Conservation (phyloP, 2,113 vertebrate genomes). For the Eulemur rufifrons region DNA sequence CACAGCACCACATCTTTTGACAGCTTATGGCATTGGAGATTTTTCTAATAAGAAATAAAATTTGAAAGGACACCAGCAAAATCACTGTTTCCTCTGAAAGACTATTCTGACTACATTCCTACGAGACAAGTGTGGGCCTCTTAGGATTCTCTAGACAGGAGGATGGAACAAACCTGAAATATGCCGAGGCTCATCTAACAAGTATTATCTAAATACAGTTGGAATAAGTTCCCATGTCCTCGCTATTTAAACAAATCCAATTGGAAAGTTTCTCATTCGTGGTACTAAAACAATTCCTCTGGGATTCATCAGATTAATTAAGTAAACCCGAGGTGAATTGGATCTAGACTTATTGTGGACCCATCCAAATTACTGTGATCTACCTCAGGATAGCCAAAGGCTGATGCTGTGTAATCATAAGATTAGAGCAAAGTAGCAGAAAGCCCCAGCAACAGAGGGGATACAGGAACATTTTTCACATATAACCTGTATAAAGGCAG, state of each 20-base stretch:
- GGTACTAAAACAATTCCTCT: not conserved
- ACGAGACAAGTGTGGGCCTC: not conserved
- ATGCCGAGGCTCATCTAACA: not conserved
- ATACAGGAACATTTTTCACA: not conserved
- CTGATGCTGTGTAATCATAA: not conserved
- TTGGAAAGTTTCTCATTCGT: not conserved
- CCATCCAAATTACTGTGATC: not conserved
- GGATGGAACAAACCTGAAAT: not conserved
- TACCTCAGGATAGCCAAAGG: not conserved
- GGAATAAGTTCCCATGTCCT: not conserved
- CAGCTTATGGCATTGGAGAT: not conserved
- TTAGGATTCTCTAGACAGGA: not conserved
- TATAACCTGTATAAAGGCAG: not conserved
- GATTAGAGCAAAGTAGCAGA: not conserved
- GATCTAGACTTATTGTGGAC: not conserved
- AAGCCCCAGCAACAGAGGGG: not conserved
- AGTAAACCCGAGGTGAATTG: not conserved
- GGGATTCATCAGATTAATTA: not conserved
- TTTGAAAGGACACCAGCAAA: slow-evolving; percentile 12
- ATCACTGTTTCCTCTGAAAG: not conserved
- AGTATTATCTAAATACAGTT: not conserved
- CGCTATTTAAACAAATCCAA: not conserved
- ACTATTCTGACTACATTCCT: not conserved
- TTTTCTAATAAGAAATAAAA: slow-evolving; percentile 37
- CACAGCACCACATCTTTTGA: not conserved